These are phyloP conservation scores for Pemphigus obesinymphae DNA, from an alignment of 1,140 invertebrate genomes.

Conservation along the genomic window DNA sequence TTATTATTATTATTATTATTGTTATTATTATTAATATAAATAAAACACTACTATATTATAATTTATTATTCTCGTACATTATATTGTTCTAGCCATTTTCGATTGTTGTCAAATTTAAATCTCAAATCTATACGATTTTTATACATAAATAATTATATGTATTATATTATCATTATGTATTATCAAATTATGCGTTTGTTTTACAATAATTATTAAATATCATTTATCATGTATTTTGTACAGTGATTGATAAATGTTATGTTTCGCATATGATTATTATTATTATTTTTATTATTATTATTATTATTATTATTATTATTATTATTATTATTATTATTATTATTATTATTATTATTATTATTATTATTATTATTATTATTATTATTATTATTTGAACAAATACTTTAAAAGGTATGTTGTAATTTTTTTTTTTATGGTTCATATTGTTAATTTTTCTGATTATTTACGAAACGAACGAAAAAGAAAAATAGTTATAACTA, in stretches of 20 bases:
- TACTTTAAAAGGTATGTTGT: not conserved
- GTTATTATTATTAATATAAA: too few species aligned
- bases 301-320: too few species aligned
- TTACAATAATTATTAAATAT: not conserved
- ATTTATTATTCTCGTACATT: conserved; percentile 4
- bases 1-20: too few species aligned
- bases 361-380: too few species aligned
- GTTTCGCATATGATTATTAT: not conserved
- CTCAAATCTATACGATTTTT: not conserved
- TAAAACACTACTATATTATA: too few species aligned
- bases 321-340: too few species aligned
- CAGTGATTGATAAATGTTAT: not conserved
- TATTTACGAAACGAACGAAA: not conserved
- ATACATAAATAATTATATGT: not conserved
- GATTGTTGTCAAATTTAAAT: not conserved
- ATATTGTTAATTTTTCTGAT: conserved; percentile 12
- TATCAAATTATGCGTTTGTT: not conserved
- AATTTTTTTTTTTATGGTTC: conserved; percentile 21
- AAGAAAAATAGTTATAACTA: conserved; percentile 13
- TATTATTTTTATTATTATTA: too few species aligned
- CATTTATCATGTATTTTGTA: not conserved
- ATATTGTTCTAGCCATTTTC: conserved; percentile 13
- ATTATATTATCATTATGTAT: not conserved
- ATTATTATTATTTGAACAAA: conserved; percentile 9
- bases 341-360: too few species aligned